Base-by-base conservation (phyloP, 2,797 vertebrate genomes). In the Carapus acus region DNA sequence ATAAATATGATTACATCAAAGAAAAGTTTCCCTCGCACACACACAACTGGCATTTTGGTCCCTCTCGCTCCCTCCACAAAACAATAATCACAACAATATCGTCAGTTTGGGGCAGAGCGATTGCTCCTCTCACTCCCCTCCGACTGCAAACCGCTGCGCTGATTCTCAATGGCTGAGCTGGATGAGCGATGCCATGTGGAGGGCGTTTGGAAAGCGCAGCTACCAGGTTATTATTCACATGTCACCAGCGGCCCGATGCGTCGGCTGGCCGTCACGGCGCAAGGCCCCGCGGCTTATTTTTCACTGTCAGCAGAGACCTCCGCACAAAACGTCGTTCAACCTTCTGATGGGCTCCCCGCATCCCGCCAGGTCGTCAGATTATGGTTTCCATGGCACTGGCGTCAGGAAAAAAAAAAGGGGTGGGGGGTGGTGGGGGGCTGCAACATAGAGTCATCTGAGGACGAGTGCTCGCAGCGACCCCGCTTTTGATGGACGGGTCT, bases 171-270 rank as follows among this genome's bases (percentile, higher is more conserved):
- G 84, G 79, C 82, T 86, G 79, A 66, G 49, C 68, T 78, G 62
- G 74, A 78, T 83, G 82, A 85, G 74, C 29, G 70, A 38, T 74
- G 80, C 66, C 78, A 78, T 81, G 80, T 80, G 79, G 73, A 52
- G 65, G 58, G 16, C 58, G 72, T 76, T 75, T 69, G 52, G 76
- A 56, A 55, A 61, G 47, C 62, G 59, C 58, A 57, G 53, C 50
- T n/a, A 60, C 71, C 56, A 69, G 74, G 70, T 70, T 76, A 75
- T 84, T 83, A 81, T 80, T 82, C 73, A 73, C 70, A 83, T 83
- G 78, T 83, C 84, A 84, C 81, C 78, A 76, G 74, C 74, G 83
- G 67, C 72, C 80, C 77, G 80, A 79, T 77, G 76, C 76, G 66
- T 73, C 68, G 59, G 73, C 51, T 48, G 63, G 49, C 55, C 43